These are phyloP conservation scores for Petrocephalus schoutedeni DNA, from an alignment of 2,797 vertebrate species.

Conservation along the genomic window DNA sequence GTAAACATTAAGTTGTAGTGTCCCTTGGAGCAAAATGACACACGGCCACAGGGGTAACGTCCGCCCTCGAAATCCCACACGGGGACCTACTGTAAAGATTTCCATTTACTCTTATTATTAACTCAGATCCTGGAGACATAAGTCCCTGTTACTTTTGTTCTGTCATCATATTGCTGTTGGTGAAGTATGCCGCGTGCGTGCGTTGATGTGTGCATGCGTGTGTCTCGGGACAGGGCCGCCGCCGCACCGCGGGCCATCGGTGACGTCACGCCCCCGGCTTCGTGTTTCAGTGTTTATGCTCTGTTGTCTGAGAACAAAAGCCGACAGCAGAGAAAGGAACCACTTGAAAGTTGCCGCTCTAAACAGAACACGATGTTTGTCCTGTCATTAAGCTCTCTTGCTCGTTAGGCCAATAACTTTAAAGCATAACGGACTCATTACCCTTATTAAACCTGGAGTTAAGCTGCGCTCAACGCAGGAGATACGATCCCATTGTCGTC, in stretches of 20 bases:
- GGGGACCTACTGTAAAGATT: slow-evolving; percentile 33
- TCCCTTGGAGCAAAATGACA: slow-evolving; percentile 47
- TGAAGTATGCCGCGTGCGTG: slow-evolving; percentile 9
- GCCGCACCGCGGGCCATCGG: slow-evolving; percentile 14
- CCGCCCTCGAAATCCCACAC: slow-evolving; percentile 18
- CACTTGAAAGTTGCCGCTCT: slow-evolving; percentile 48
- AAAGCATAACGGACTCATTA: slow-evolving; percentile 40
- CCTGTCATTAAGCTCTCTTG: slow-evolving; percentile 41
- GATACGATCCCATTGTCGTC: slow-evolving; percentile 34
- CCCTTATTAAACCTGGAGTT: slow-evolving; percentile 41
- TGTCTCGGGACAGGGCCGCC: slow-evolving; percentile 10
- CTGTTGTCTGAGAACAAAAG: slow-evolving; percentile 44
- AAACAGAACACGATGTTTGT: slow-evolving; percentile 49
- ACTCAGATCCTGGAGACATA: slow-evolving; percentile 46
- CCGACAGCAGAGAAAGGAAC: slow-evolving; percentile 41
- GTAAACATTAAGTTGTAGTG: slow-evolving; percentile 42
- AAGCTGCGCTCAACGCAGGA: slow-evolving; percentile 37
- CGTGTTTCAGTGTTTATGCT: slow-evolving; percentile 42
- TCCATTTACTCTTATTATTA: slow-evolving; percentile 51
- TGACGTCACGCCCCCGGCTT: slow-evolving; percentile 46
- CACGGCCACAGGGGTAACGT: slow-evolving; percentile 19
- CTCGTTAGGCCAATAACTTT: slow-evolving; percentile 46
- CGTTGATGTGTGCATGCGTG: slow-evolving; percentile 2
- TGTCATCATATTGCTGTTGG: not conserved
- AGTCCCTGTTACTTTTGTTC: slow-evolving; percentile 18